Evolutionary conservation across 2,888 invertebrate species (phyloP).

Genomic region (Tethea ocularis): DNA sequence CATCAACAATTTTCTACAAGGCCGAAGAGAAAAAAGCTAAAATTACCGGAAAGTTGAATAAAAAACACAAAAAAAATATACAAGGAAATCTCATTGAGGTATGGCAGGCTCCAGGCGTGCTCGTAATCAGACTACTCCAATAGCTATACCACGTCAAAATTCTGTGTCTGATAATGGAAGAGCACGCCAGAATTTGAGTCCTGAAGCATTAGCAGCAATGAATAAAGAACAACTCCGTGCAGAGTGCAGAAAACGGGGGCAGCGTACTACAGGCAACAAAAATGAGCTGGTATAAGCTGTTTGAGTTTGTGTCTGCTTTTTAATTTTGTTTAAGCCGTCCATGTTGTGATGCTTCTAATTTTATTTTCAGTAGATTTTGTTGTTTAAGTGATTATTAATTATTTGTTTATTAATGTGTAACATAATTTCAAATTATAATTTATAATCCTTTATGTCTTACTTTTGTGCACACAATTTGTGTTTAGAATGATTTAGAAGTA

Average conservation of each 20-base stretch:
- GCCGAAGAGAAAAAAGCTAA: conserved; percentile 23
- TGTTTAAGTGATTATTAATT: conserved; percentile 14
- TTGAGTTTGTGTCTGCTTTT: conserved; percentile 71
- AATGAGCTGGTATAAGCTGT: conserved; percentile 86
- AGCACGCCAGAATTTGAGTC: conserved; percentile 71
- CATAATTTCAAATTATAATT: conserved; percentile 6
- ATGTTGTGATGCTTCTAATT: conserved; percentile 64
- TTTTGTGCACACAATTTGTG: conserved; percentile 15
- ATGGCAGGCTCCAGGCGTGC: conserved; percentile 75
- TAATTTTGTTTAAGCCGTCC: conserved; percentile 57
- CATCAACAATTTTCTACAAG: conserved; percentile 39
- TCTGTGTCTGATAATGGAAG: conserved; percentile 73
- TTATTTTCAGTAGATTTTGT: conserved; percentile 42
- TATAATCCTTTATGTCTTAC: background rate
- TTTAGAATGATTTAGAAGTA: conserved; percentile 9
- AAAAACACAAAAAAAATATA: conserved; percentile 33
- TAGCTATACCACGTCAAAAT: conserved; percentile 71
- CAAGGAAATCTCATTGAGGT: conserved; percentile 38
- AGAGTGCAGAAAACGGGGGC: conserved; percentile 87
- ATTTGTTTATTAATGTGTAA: conserved; percentile 17
- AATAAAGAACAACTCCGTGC: conserved; percentile 88
- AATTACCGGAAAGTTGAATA: conserved; percentile 23
- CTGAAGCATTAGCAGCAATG: conserved; percentile 83
- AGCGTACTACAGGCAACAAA: conserved; percentile 88
- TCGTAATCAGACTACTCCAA: conserved; percentile 71